Conservation (phyloP, 2,113 vertebrate genomes). For the Xyliphius kryptos region DNA sequence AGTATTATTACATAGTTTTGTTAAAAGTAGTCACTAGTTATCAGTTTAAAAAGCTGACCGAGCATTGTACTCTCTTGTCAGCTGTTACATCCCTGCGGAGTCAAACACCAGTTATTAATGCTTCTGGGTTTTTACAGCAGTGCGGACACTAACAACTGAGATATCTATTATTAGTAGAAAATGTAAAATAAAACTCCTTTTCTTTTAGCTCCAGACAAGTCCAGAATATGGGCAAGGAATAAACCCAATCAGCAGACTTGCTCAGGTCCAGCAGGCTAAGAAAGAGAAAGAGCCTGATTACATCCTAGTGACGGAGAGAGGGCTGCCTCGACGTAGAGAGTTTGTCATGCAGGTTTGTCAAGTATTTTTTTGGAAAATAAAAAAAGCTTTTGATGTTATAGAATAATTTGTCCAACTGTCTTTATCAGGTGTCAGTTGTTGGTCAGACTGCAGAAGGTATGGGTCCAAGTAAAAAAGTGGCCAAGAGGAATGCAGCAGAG, state of each 20-base stretch:
- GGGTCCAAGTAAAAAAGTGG: conserved; percentile 95
- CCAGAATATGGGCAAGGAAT: conserved; percentile 93
- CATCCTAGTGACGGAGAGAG: conserved; percentile 84
- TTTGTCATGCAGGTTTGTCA: conserved; percentile 92
- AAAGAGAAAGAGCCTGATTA: conserved; percentile 97
- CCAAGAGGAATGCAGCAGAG: conserved; percentile 93
- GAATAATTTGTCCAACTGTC: background rate
- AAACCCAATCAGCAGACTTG: conserved; percentile 96
- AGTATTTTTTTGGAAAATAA: background rate
- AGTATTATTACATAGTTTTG: no score
- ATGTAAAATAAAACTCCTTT: no score
- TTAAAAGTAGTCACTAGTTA: no score
- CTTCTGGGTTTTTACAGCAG: no score
- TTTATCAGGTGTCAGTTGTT: conserved; percentile 79
- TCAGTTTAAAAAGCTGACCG: no score
- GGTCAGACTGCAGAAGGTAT: conserved; percentile 85
- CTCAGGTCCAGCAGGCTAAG: conserved; percentile 97
- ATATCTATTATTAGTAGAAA: no score
- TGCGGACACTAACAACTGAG: no score
- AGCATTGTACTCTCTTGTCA: no score
- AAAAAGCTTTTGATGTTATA: background rate
- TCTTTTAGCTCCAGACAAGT: conserved; percentile 79
- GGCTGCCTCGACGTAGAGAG: conserved; percentile 87
- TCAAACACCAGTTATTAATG: no score
- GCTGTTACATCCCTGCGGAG: no score